These are phyloP conservation scores for Crematogaster levior DNA, from an alignment of 2,888 invertebrate genomes.

Conservation along the genomic window DNA sequence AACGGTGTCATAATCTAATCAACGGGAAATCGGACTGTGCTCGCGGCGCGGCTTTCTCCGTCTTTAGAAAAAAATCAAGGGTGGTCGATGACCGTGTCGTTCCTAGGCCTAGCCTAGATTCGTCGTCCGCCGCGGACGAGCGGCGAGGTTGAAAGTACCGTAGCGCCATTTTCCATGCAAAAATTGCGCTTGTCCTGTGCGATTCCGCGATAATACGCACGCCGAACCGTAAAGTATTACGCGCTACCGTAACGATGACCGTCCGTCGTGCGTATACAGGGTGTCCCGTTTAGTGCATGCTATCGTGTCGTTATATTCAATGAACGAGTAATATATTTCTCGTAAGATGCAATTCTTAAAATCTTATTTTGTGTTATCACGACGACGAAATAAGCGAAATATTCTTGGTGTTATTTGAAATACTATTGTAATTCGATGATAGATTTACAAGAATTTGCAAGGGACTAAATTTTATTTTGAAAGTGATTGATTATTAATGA, in stretches of 20 bases:
- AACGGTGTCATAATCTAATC: slow-evolving; percentile 60
- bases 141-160: slow-evolving; percentile 82
- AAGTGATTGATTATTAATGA: neutral
- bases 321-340: neutral
- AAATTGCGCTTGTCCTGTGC: slow-evolving; percentile 79
- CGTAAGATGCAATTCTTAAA: neutral
- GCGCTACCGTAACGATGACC: slow-evolving; percentile 85
- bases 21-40: slow-evolving; percentile 45
- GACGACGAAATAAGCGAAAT: neutral
- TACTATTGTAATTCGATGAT: neutral
- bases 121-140: slow-evolving; percentile 69
- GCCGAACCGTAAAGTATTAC: slow-evolving; percentile 84
- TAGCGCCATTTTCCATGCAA: slow-evolving; percentile 81
- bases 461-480: neutral
- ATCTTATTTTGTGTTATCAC: neutral
- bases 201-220: slow-evolving; percentile 81
- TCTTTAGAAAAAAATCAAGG: slow-evolving; percentile 68
- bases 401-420: neutral
- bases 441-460: neutral
- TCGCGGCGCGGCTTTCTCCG: slow-evolving; percentile 66
- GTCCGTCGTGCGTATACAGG: slow-evolving; percentile 77
- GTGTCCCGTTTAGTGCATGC: slow-evolving; percentile 71
- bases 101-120: slow-evolving; percentile 79
- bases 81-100: slow-evolving; percentile 77
- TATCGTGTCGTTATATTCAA: neutral